Percentiles rank a stretch among this genome's conserved stretches.
These are phyloP conservation scores for Proctacanthus coquilletti DNA, from an alignment of 1,140 invertebrate species.

Conservation along the genomic window DNA sequence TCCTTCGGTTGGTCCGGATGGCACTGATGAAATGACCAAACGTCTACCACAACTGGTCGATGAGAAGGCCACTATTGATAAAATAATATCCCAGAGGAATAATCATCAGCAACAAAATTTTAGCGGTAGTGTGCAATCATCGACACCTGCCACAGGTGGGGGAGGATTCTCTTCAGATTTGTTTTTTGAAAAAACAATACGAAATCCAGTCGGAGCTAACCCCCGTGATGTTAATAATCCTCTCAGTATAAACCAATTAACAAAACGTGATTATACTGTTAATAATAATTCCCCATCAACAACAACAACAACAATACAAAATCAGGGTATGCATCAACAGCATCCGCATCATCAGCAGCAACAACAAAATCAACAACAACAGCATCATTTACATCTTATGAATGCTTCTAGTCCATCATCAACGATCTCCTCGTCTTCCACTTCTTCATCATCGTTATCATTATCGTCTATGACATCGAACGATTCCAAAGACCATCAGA, in stretches of 20 bases:
- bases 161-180: conserved; percentile 31
- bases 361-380: not conserved
- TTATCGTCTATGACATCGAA: too few species aligned
- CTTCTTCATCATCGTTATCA: too few species aligned
- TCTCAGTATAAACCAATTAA: conserved; percentile 73
- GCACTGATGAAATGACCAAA: not conserved
- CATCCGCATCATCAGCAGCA: conserved; percentile 1
- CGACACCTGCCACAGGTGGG: conserved; percentile 26
- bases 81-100: not conserved
- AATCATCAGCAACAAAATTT: conserved; percentile 9
- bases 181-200: conserved; percentile 17
- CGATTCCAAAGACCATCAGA: too few species aligned
- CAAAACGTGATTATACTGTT: conserved; percentile 31
- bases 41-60: conserved; percentile 1
- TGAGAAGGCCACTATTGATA: too few species aligned
- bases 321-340: conserved; percentile 2
- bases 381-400: conserved; percentile 2
- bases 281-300: conserved; percentile 5
- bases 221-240: conserved; percentile 83
- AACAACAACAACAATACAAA: conserved; percentile 2
- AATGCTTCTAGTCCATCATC: too few species aligned
- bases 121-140: conserved; percentile 23
- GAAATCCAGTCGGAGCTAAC: conserved; percentile 75
- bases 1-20: conserved; percentile 5
- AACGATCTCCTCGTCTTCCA: too few species aligned